Percentiles rank a stretch among this genome's conserved stretches.
Conservation (phyloP, 2,797 vertebrate species). For the Eptatretus atami region DNA sequence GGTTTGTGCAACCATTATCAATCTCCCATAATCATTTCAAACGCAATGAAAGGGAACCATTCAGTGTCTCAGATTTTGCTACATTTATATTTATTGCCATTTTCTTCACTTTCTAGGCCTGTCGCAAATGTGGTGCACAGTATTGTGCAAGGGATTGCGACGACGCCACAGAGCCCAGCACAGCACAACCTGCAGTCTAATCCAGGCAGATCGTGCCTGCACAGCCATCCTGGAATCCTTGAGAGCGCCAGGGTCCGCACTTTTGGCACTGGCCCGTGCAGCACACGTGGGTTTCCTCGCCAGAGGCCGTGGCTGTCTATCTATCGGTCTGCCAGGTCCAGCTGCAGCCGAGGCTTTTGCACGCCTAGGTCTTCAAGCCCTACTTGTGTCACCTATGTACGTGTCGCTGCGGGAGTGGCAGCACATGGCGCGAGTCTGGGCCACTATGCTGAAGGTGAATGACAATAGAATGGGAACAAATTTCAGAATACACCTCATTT, state of each 20-base stretch:
- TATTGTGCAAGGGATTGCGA: slow-evolving; percentile 79
- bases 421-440: slow-evolving; percentile 62
- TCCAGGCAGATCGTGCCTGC: slow-evolving; percentile 54
- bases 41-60: too few relatives aligned
- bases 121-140: slow-evolving; percentile 86
- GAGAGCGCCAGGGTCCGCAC: slow-evolving; percentile 49
- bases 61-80: too few relatives aligned
- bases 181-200: slow-evolving; percentile 56
- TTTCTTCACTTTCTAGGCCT: slow-evolving; percentile 82
- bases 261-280: slow-evolving; percentile 52
- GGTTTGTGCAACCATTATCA: too few relatives aligned
- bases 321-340: slow-evolving; percentile 68
- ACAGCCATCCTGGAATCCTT: slow-evolving; percentile 51
- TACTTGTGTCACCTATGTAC: slow-evolving; percentile 70
- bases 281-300: slow-evolving; percentile 76
- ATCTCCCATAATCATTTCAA: too few relatives aligned
- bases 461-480: background rate
- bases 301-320: slow-evolving; percentile 55
- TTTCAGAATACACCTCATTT: too few relatives aligned
- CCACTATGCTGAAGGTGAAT: slow-evolving; percentile 29
- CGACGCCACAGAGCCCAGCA: slow-evolving; percentile 69
- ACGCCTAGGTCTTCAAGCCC: slow-evolving; percentile 52
- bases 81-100: slow-evolving; percentile 12
- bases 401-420: slow-evolving; percentile 64
- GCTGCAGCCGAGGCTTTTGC: slow-evolving; percentile 63